Evolutionary conservation across 2,888 invertebrate genomes (phyloP).

Genomic region (Listrodromus nycthemerus): DNA sequence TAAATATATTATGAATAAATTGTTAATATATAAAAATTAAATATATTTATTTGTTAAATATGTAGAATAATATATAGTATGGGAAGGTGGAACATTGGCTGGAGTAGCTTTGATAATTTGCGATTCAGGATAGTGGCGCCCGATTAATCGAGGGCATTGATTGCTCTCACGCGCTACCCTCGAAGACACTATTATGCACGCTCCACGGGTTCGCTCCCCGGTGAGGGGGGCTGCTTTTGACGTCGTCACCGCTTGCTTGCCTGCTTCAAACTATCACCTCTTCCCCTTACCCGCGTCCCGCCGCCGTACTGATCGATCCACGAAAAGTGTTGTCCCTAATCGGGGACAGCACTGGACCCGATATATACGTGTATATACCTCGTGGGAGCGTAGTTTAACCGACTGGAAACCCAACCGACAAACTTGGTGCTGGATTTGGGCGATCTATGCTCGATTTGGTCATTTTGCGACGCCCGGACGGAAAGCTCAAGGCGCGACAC

Average conservation of each 20-base stretch:
- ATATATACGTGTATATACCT: neutral
- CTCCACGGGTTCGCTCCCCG: slow-evolving; percentile 74
- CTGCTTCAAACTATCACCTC: slow-evolving; percentile 58
- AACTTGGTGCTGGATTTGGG: slow-evolving; percentile 46
- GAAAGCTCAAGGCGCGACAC: neutral
- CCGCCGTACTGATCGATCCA: slow-evolving; percentile 64
- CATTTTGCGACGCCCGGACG: neutral
- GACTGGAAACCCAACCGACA: slow-evolving; percentile 60
- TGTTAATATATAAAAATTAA: no score
- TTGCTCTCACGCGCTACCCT: slow-evolving; percentile 70
- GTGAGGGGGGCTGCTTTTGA: slow-evolving; percentile 61
- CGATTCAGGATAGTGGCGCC: slow-evolving; percentile 65
- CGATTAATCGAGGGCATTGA: slow-evolving; percentile 78
- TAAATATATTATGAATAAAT: no score
- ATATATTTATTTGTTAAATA: no score
- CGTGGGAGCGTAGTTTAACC: slow-evolving; percentile 26
- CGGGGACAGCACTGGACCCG: slow-evolving; percentile 17
- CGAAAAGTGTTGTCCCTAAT: slow-evolving; percentile 65
- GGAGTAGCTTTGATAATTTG: slow-evolving; percentile 30
- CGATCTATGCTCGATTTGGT: slow-evolving; percentile 23
- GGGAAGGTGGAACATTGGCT: neutral
- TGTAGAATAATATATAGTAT: neutral
- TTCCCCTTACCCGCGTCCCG: neutral
- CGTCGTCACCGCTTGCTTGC: slow-evolving; percentile 47
- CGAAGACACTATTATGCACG: slow-evolving; percentile 79